Percentiles rank a stretch among this genome's conserved stretches.
phyloP scores from a whole-genome alignment of 2,113 vertebrate species.

The Ancistrus triradiatus region DNA sequence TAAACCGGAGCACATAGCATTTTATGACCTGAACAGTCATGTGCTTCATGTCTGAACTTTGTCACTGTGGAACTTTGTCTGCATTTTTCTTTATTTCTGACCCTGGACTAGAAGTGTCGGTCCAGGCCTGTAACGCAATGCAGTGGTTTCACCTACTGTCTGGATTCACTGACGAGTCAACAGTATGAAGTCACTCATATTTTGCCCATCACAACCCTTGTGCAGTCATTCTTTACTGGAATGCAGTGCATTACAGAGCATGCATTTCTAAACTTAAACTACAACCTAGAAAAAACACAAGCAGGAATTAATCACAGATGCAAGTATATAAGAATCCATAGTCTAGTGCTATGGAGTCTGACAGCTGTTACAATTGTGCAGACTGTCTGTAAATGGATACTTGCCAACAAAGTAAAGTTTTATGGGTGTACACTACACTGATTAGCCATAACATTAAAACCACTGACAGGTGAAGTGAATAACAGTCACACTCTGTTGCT shows the following conservation, averaged over 20 bases:
- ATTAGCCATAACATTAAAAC: too few relatives aligned
- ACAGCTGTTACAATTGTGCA: neutral
- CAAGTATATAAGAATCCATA: too few relatives aligned
- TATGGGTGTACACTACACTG: constrained; percentile 24
- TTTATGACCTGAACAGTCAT: constrained; percentile 13
- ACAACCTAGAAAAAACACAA: neutral
- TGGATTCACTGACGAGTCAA: constrained; percentile 12
- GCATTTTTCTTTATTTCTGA: constrained; percentile 7
- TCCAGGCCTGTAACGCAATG: constrained; percentile 20
- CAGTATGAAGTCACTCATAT: constrained; percentile 17
- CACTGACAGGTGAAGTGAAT: too few relatives aligned
- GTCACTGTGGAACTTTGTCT: constrained; percentile 31
- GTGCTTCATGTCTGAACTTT: constrained; percentile 19
- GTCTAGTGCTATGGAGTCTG: neutral
- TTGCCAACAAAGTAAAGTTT: too few relatives aligned
- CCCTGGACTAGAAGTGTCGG: constrained; percentile 14
- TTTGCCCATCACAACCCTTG: neutral
- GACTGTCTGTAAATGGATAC: too few relatives aligned
- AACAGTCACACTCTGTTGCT: too few relatives aligned
- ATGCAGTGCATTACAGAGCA: too few relatives aligned
- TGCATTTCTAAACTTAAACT: neutral
- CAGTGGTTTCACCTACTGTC: constrained; percentile 14
- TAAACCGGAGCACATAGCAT: constrained; percentile 11
- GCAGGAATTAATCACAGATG: too few relatives aligned
- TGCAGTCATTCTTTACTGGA: too few relatives aligned